Evolutionary conservation across 2,113 vertebrate species (phyloP).

Genomic region (Ochotona princeps): DNA sequence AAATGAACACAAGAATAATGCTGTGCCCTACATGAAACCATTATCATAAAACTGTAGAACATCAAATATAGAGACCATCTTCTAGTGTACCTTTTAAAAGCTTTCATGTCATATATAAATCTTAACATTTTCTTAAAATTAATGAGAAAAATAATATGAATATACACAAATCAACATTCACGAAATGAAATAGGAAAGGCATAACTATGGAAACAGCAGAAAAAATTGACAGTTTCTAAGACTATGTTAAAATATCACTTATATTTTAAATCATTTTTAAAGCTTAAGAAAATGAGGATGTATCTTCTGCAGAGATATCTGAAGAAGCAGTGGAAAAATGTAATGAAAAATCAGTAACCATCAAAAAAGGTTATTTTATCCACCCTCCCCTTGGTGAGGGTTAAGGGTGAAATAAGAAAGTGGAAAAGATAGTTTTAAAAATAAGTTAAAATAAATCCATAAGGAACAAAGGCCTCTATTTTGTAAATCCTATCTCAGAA

Average conservation of each 20-base stretch:
- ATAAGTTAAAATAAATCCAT: not conserved
- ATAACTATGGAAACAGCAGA: not conserved
- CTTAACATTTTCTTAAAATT: not conserved
- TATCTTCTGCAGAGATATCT: too few relatives aligned
- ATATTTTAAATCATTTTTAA: not conserved
- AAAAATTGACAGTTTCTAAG: not conserved
- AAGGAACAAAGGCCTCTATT: not conserved
- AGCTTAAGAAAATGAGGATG: not conserved
- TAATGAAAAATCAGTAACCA: not conserved
- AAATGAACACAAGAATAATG: not conserved
- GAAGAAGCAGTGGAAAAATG: not conserved
- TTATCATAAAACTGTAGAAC: not conserved
- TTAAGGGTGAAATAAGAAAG: not conserved
- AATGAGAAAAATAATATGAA: not conserved
- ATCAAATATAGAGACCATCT: not conserved
- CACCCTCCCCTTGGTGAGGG: not conserved
- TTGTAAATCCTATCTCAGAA: slow-evolving; percentile 5
- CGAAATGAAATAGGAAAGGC: not conserved
- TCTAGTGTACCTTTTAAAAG: not conserved
- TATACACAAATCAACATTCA: not conserved
- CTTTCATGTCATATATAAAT: not conserved
- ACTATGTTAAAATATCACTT: not conserved
- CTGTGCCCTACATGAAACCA: not conserved
- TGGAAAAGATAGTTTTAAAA: not conserved
- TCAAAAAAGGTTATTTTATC: not conserved